Percentiles rank a stretch among this genome's conserved stretches.
Conservation (phyloP, 2,888 invertebrate species). For the Callimorpha dominula region DNA sequence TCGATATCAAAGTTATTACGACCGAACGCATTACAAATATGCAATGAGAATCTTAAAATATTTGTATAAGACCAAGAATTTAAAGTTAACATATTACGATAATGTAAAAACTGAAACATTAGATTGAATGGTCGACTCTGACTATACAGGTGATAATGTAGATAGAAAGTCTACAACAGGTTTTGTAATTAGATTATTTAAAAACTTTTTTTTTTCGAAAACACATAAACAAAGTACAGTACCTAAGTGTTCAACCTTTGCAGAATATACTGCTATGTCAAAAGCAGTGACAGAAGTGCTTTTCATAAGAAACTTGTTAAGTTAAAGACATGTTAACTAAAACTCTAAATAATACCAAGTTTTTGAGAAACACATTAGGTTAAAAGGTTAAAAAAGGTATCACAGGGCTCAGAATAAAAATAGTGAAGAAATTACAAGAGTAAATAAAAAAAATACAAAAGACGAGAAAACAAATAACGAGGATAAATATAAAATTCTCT, state of each 20-base stretch:
- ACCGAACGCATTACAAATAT: neutral
- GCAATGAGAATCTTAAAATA: too few relatives aligned
- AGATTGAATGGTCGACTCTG: conserved; percentile 58
- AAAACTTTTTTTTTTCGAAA: conserved; percentile 60
- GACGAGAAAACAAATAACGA: too few relatives aligned
- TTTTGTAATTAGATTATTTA: conserved; percentile 59
- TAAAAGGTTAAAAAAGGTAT: too few relatives aligned
- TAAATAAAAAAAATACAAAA: too few relatives aligned
- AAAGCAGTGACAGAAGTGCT: conserved; percentile 47
- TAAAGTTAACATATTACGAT: conserved; percentile 42
- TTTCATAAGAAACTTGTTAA: conserved; percentile 3
- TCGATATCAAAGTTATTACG: neutral
- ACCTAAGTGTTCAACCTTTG: conserved; percentile 52
- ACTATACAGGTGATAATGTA: conserved; percentile 47
- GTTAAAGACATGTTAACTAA: conserved; percentile 44
- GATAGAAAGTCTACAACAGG: conserved; percentile 54
- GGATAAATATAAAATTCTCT: too few relatives aligned
- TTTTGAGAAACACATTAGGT: neutral
- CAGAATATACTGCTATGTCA: conserved; percentile 53
- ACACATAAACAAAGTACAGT: conserved; percentile 56
- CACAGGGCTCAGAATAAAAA: too few relatives aligned
- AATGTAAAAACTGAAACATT: conserved; percentile 40
- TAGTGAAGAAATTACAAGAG: too few relatives aligned
- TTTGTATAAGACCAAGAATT: too few relatives aligned
- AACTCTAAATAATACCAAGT: conserved; percentile 24